These are phyloP conservation scores for Pluvialis apricaria DNA, from an alignment of 2,113 vertebrate species.

Conservation along the genomic window DNA sequence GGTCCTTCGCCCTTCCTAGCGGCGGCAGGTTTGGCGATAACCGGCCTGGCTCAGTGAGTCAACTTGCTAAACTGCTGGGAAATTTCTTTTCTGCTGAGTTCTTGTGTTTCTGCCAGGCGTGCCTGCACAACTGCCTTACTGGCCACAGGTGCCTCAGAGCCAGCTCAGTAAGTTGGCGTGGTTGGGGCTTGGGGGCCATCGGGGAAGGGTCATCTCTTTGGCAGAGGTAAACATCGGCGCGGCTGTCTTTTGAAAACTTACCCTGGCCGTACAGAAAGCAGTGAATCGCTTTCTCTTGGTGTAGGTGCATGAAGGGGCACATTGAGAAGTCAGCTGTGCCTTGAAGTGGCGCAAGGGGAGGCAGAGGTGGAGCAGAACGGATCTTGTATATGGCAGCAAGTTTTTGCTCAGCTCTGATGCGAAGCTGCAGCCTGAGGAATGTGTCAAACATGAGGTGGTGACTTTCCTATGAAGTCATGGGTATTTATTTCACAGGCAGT, in stretches of 20 bases:
- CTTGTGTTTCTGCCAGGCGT: not conserved
- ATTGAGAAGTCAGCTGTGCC: not conserved
- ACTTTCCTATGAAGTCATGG: not conserved
- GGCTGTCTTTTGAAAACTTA: not conserved
- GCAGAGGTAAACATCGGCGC: not conserved
- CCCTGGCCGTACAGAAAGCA: not conserved
- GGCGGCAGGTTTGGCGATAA: not conserved
- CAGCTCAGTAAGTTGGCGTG: not conserved
- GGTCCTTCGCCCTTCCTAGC: not conserved
- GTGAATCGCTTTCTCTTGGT: not conserved
- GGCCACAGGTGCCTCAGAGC: not conserved
- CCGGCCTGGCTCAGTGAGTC: not conserved
- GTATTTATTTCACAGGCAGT: not conserved
- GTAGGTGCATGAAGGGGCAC: not conserved
- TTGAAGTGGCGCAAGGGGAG: not conserved
- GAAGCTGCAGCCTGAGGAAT: not conserved
- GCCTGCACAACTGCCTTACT: not conserved
- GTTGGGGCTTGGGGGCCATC: not conserved
- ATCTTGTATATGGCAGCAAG: not conserved
- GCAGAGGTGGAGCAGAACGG: not conserved
- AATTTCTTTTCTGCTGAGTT: not conserved
- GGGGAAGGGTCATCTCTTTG: not conserved
- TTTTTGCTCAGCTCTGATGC: not conserved
- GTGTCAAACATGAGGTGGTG: not conserved
- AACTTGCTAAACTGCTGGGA: not conserved